Evolutionary conservation across 2,797 vertebrate genomes (phyloP).

Genomic region (Vireo griseus): DNA sequence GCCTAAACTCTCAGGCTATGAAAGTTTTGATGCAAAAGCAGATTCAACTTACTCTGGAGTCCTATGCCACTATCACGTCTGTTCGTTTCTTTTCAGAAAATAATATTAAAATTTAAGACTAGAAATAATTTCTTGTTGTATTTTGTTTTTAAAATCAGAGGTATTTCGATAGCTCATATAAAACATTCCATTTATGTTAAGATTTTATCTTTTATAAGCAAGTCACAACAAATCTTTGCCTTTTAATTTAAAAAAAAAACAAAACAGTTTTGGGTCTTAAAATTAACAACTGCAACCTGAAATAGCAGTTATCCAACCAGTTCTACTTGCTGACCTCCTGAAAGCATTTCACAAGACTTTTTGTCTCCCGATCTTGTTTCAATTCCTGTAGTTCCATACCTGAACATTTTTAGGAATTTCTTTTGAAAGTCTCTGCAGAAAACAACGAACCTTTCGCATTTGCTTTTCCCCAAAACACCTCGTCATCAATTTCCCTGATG

Average conservation of each 20-base stretch:
- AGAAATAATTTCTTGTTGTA: background rate
- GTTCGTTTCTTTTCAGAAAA: fast-evolving
- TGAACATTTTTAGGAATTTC: background rate
- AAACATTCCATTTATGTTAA: background rate
- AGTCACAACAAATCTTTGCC: background rate
- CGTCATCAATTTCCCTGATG: background rate
- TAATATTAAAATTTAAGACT: background rate
- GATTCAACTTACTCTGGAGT: background rate
- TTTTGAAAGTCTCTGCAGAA: background rate
- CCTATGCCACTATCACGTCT: background rate
- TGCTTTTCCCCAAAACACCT: background rate
- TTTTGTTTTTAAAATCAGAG: background rate
- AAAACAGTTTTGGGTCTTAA: background rate
- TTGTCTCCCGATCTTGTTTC: background rate
- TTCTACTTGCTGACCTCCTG: background rate
- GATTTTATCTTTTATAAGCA: background rate
- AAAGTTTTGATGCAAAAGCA: background rate
- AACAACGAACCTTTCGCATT: background rate
- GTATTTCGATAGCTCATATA: background rate
- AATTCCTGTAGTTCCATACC: background rate
- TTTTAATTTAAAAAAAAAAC: background rate
- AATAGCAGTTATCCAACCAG: background rate
- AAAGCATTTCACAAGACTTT: background rate
- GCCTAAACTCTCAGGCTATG: background rate
- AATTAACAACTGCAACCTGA: background rate